A percentile compares a stretch with the other conserved stretches of the same genome.
phyloP scores from a whole-genome alignment of 2,113 vertebrate species.

The Oryzias woworae region DNA sequence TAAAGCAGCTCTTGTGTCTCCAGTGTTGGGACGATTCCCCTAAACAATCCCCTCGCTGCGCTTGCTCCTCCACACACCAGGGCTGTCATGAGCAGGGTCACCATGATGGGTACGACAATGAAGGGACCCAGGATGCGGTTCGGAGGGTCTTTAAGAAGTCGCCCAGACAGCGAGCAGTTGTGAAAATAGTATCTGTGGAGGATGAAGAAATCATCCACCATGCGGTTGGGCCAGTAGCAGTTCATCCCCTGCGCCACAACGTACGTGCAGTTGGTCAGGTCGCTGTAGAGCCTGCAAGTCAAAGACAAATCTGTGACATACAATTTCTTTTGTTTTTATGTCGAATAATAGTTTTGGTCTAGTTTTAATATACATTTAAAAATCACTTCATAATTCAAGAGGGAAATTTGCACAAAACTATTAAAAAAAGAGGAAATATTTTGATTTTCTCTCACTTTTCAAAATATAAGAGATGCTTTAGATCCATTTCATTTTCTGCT shows the following conservation, averaged over 20 bases:
- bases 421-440: too few species aligned
- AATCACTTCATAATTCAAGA: too few species aligned
- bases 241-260: slow-evolving; percentile 77
- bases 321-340: background rate
- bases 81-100: slow-evolving; percentile 87
- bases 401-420: too few species aligned
- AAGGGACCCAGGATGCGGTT: slow-evolving; percentile 86
- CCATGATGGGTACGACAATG: slow-evolving; percentile 83
- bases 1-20: slow-evolving; percentile 14
- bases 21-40: slow-evolving; percentile 1
- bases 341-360: too few species aligned
- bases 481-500: too few species aligned
- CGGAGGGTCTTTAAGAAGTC: slow-evolving; percentile 85
- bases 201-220: slow-evolving; percentile 91
- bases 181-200: slow-evolving; percentile 88
- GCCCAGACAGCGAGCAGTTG: slow-evolving; percentile 83
- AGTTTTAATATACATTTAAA: too few species aligned
- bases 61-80: slow-evolving; percentile 95
- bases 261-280: slow-evolving; percentile 88
- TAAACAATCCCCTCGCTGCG: slow-evolving; percentile 85
- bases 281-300: slow-evolving; percentile 78
- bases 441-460: too few species aligned
- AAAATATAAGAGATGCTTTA: too few species aligned
- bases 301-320: slow-evolving; percentile 11
- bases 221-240: slow-evolving; percentile 90